Evolutionary conservation across 2,113 vertebrate genomes (phyloP).

Genomic region (Strix uralensis): DNA sequence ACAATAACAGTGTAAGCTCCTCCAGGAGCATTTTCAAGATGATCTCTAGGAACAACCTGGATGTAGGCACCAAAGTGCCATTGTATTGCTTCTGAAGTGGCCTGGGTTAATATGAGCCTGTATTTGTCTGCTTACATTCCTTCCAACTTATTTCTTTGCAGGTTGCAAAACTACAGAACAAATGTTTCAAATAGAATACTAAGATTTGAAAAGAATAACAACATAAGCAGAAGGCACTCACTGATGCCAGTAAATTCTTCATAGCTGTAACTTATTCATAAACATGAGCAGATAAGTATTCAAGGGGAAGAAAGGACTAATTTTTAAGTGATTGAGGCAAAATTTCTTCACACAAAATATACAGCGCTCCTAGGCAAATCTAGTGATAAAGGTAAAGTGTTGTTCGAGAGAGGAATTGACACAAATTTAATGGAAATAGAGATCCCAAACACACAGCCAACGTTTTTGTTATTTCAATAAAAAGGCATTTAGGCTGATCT

Average conservation of each 20-base stretch:
- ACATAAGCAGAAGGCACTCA: background rate
- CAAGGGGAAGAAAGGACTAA: background rate
- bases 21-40: background rate
- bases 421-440: background rate
- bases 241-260: background rate
- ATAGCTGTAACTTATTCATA: conserved; percentile 4
- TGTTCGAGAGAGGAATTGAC: background rate
- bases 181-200: background rate
- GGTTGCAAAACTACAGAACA: background rate
- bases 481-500: background rate
- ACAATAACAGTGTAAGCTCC: background rate
- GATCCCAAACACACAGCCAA: background rate
- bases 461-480: background rate
- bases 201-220: background rate
- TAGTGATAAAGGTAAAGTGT: background rate
- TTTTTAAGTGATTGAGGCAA: background rate
- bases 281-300: conserved; percentile 17
- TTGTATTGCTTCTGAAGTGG: background rate
- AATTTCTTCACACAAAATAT: background rate
- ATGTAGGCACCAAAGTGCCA: fast-evolving
- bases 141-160: background rate
- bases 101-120: background rate
- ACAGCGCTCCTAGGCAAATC: background rate
- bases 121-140: background rate
- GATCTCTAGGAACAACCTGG: background rate